A percentile compares a stretch with the other conserved stretches of the same genome.
phyloP scores from a whole-genome alignment of 2,113 vertebrate species.

The Rhipidura dahli region DNA sequence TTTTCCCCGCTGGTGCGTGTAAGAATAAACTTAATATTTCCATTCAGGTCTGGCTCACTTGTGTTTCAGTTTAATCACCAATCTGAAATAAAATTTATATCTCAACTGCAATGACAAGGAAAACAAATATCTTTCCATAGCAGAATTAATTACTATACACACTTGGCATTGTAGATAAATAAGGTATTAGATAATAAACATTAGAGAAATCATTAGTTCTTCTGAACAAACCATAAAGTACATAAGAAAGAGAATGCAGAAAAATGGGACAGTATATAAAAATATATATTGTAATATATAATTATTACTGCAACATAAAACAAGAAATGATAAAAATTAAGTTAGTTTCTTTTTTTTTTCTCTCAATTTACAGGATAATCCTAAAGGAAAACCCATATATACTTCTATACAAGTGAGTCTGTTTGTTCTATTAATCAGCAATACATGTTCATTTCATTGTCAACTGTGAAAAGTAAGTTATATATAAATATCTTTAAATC shows the following conservation, averaged over 20 bases:
- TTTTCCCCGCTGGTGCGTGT: rapidly evolving
- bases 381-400: neutral
- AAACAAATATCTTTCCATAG: neutral
- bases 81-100: neutral
- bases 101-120: neutral
- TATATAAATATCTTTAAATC: neutral
- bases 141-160: neutral
- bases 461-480: neutral
- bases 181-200: neutral
- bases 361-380: conserved; percentile 9
- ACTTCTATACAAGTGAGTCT: conserved; percentile 18
- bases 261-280: neutral
- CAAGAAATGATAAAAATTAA: neutral
- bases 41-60: neutral
- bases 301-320: neutral
- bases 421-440: neutral
- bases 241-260: neutral
- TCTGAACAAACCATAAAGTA: neutral
- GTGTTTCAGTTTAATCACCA: neutral
- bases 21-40: neutral
- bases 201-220: neutral
- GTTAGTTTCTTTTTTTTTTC: neutral
- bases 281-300: too few relatives aligned
- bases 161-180: neutral
- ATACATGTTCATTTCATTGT: neutral